Evolutionary conservation across 2,113 vertebrate species (phyloP).

Genomic region (Sciurus niger): DNA sequence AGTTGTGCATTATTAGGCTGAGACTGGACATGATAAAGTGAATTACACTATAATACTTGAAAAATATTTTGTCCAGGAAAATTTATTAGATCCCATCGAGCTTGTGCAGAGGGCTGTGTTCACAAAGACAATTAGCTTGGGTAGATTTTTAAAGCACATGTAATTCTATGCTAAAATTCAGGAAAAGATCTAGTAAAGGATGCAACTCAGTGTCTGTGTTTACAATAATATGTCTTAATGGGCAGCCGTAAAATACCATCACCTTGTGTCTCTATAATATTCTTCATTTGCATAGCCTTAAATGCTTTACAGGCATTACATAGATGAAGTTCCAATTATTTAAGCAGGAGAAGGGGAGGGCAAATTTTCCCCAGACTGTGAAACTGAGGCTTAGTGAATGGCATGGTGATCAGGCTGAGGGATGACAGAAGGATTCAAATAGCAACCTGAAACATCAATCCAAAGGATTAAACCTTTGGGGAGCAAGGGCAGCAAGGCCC

Average conservation of each 20-base stretch:
- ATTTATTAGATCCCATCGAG: conserved; percentile 68
- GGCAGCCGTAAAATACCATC: conserved; percentile 67
- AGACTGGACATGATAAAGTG: conserved; percentile 73
- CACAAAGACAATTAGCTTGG: conserved; percentile 64
- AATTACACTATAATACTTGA: conserved; percentile 75
- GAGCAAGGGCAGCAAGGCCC: background rate
- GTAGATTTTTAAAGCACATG: conserved; percentile 45
- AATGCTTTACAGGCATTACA: conserved; percentile 50
- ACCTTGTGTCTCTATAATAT: conserved; percentile 67
- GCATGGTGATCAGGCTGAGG: background rate
- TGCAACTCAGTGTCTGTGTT: conserved; percentile 44
- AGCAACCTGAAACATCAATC: background rate
- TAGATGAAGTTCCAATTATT: conserved; percentile 62
- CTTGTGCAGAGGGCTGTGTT: conserved; percentile 66
- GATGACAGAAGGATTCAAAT: background rate
- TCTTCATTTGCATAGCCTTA: conserved; percentile 73
- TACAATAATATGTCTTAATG: conserved; percentile 72
- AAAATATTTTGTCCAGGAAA: conserved; percentile 76
- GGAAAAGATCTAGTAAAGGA: conserved; percentile 45
- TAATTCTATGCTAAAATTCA: conserved; percentile 58
- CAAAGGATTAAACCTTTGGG: background rate
- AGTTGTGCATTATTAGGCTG: conserved; percentile 62
- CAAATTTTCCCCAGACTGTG: background rate
- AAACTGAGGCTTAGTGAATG: conserved; percentile 37
- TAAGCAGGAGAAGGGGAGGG: background rate